Evolutionary conservation across 2,888 invertebrate genomes (phyloP), one percentile per base, ranked within the genome.

Genomic region (Dusona sp.): DNA sequence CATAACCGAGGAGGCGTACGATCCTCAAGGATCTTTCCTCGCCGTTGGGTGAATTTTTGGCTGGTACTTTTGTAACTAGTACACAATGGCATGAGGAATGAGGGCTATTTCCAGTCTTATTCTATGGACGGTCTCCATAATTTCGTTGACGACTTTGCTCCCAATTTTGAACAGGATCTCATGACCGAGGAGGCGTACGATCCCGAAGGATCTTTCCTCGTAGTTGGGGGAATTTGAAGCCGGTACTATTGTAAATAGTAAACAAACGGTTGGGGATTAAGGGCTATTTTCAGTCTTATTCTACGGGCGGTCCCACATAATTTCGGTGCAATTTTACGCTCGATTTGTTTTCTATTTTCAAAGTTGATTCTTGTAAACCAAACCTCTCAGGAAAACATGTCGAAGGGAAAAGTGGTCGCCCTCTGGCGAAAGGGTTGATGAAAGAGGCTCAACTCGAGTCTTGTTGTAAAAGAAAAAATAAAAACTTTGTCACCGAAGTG

Each of bases 131-230:
- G 16, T 29, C 29, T 57, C 13, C 25, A 6, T 61, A 61, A 61
- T 61, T 42, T 42, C 61, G 25, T n/a, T 87, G 84, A 75, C 86
- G 72, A 74, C n/a, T 84, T 81, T 75, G 81, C 36, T 86, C 86
- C 77, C 81, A 68, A 81, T 86, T 84, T 73, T 54, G 81, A 86
- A 70, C 84, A 86, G 86, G 86, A 68, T 64, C 57, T 80, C 83
- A 83, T 80, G 78, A 29, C 13, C 11, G 57, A 33, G 36, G 45
- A 54, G 48, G 48, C 22, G 36, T 36, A 51, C 13, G 51, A 51
- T 65, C 36, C 45, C 64, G 1, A 11, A 42, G 33, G 29, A 42
- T 54, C 16, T 51, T n/a, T 72, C 38, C 65, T 65, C 22, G n/a
- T n/a, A 36, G 9, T 29, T 79, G 45, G 29, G 0, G 22, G 19